phyloP scores from a whole-genome alignment of 2,797 vertebrate genomes.

The Limnodromus scolopaceus region DNA sequence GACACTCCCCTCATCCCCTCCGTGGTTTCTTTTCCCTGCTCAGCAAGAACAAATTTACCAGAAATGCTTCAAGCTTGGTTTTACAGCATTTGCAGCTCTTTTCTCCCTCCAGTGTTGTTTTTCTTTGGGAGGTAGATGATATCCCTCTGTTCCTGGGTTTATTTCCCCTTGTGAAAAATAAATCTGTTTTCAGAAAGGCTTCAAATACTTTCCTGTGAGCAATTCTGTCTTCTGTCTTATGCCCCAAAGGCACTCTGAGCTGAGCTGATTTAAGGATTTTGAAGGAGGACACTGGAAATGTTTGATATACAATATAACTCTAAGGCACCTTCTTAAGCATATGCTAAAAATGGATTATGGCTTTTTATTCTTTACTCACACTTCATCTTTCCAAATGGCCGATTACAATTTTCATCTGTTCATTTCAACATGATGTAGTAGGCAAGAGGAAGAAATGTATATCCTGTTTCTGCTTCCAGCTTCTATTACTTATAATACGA shows the following conservation, averaged over 20 bases:
- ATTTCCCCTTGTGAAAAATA: conserved; percentile 51
- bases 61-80: neutral
- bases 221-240: neutral
- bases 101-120: conserved; percentile 9
- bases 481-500: neutral
- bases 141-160: conserved; percentile 54
- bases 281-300: neutral
- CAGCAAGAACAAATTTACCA: neutral
- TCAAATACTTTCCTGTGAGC: conserved; percentile 34
- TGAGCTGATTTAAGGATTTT: conserved; percentile 67
- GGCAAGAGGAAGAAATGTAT: neutral
- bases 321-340: conserved; percentile 23
- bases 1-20: neutral
- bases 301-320: conserved; percentile 15
- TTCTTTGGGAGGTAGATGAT: neutral
- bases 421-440: neutral
- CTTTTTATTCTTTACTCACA: conserved; percentile 27
- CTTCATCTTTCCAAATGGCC: conserved; percentile 19
- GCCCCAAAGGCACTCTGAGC: conserved; percentile 55
- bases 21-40: neutral
- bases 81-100: conserved; percentile 3
- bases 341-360: conserved; percentile 46
- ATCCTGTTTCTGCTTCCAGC: neutral
- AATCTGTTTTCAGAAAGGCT: conserved; percentile 49
- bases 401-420: conserved; percentile 9